Evolutionary conservation across 2,113 vertebrate genomes (phyloP), one percentile per base, ranked within the genome.

Genomic region (Pogonocichla stellata): DNA sequence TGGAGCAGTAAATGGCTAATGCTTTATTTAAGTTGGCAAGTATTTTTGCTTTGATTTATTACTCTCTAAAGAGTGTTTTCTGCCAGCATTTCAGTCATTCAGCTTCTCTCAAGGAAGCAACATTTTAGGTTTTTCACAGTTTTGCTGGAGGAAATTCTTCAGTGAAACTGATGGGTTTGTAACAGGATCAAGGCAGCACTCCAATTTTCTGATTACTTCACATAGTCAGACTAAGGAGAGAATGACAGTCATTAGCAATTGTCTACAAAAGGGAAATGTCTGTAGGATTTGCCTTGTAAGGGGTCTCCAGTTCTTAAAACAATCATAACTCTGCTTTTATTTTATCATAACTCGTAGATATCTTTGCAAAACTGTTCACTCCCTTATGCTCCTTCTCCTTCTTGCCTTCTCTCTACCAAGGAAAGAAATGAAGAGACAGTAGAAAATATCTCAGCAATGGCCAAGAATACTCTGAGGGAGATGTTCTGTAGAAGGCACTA

Each of bases 1-100:
- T 83, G 66, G 33, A 88, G 18, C 33, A 34, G 53, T 83, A 80
- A 83, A 79, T 69, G 40, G 51, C 78, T 82, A 14, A 56, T 45
- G 20, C 14, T 73, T 73, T 66, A 54, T 66, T 51, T 40, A 28
- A 16, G 18, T 57, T 73, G 36, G 31, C 19, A 73, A 84, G 38
- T 90, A 58, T 62, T 91, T 92, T 91, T 70, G 78, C 22, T 50
- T 78, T 84, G 47, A 42, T 86, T 43, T 86, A 36, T 74, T 81
- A 64, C 60, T 70, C 24, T 89, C 18, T 47, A 17, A 67, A 67
- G 62, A 62, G 10, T 70, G 4, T 86, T 86, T 86, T 91, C 45
- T 86, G 43, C 10, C 33, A 77, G 28, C 7, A 15, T 92, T 86
- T 80, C 53, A 66, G 62, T 78, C 14, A 60, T 60, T 78, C 69